These are phyloP conservation scores for Drosophila kanapiae DNA, from an alignment of 1,140 invertebrate species.

Conservation along the genomic window DNA sequence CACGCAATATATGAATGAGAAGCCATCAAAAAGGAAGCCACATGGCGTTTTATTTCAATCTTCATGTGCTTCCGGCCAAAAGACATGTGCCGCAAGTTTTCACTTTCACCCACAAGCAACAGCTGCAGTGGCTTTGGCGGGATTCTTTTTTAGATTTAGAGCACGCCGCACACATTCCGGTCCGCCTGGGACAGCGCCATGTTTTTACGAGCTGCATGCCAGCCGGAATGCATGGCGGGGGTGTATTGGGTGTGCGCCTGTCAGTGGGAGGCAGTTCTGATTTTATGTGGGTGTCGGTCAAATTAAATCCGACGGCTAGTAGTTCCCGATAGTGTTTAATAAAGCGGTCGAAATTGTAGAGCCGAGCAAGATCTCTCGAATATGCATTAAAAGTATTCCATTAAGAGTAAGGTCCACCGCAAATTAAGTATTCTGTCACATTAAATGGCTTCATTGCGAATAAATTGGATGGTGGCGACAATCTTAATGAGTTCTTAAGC, in stretches of 20 bases:
- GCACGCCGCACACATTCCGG: slow-evolving; percentile 42
- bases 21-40: slow-evolving; percentile 25
- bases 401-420: slow-evolving; percentile 18
- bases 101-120: slow-evolving; percentile 66
- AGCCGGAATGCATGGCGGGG: slow-evolving; percentile 17
- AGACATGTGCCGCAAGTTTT: slow-evolving; percentile 55
- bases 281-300: slow-evolving; percentile 47
- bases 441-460: slow-evolving; percentile 12
- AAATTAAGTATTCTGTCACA: slow-evolving; percentile 17
- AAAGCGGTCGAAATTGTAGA: not conserved
- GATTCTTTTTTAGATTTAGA: slow-evolving; percentile 65
- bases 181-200: slow-evolving; percentile 23
- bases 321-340: slow-evolving; percentile 1
- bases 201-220: slow-evolving; percentile 47
- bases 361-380: not conserved
- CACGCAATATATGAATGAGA: slow-evolving; percentile 18
- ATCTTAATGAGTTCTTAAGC: slow-evolving; percentile 55
- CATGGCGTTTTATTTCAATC: slow-evolving; percentile 58
- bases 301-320: slow-evolving; percentile 10
- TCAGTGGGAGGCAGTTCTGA: slow-evolving; percentile 39
- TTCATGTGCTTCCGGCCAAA: slow-evolving; percentile 64
- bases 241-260: not conserved
- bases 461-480: slow-evolving; percentile 36
- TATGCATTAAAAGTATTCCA: slow-evolving; percentile 1
- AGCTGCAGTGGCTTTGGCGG: slow-evolving; percentile 53